Base-by-base conservation (phyloP, 2,113 vertebrate species). In the Trichechus manatus region DNA sequence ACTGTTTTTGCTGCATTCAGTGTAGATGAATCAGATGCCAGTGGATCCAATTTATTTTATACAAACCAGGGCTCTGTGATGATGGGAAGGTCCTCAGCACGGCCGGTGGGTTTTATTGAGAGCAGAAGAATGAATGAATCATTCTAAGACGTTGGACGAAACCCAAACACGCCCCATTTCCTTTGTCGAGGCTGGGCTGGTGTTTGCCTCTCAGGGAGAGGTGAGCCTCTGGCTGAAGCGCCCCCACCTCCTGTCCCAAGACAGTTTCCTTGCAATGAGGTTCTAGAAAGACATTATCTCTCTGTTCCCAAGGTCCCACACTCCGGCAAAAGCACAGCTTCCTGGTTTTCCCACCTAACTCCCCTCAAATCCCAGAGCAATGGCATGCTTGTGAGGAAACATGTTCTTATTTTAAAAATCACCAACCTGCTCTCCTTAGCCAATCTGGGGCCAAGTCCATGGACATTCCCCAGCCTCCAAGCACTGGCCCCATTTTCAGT, bases 31-130 rank as follows among this genome's bases (percentile, higher is more conserved):
- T 97, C 95, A 96, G 95, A 83, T 0, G 1, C 36, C 74, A 68
- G 47, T 1, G 6, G 66, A 50, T 89, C 94, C 87, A 36, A 93
- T 96, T 91, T 96, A 81, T 56, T 95, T 97, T 93, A 80, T 61
- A 63, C 86, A 77, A 95, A 96, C 83, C 88, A 96, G 83, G 78
- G 87, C 53, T 90, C 68, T 29, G 44, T 53, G 78, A 47, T 44
- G 79, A 66, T 10, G 87, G 36, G 75, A 59, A 82, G 68, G 39
- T 44, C 75, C 42, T 77, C 20, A 0, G 17, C 6, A 1, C 47
- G 88, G 74, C 92, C 6, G 6, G 86, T 20, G 53, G 66, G 23
- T 56, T 87, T 86, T 81, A 91, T 9, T 89, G 78, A 88, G 91
- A 94, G 22, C 83, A 87, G 81, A 81, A 61, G 88, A 89, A 50